A percentile compares a stretch with the other conserved stretches of the same genome.
Evolutionary conservation across 2,113 vertebrate species (phyloP).

Genomic region (Toxotes jaculatrix): DNA sequence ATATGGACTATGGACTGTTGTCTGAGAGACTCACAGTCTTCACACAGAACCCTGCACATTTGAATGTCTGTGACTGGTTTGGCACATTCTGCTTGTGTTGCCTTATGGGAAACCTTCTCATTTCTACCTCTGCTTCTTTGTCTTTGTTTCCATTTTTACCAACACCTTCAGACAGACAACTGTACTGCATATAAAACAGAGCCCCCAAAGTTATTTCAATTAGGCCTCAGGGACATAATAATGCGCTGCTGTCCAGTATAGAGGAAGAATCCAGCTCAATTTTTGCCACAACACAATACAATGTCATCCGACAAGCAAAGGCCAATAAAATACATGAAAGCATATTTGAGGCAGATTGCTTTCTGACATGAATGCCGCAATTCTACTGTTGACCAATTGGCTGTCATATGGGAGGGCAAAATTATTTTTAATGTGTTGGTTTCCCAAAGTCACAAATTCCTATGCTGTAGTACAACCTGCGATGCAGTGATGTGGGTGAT

Average conservation of each 20-base stretch:
- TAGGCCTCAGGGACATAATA: not conserved
- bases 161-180: slow-evolving; percentile 16
- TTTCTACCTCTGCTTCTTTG: slow-evolving; percentile 61
- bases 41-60: slow-evolving; percentile 4
- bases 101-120: slow-evolving; percentile 10
- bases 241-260: too few relatives aligned
- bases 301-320: not conserved
- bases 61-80: not conserved
- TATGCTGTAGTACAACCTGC: not conserved
- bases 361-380: not conserved
- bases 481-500: slow-evolving; percentile 6
- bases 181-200: not conserved
- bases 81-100: slow-evolving; percentile 32
- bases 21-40: slow-evolving; percentile 9
- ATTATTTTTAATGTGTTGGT: not conserved
- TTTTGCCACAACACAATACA: not conserved
- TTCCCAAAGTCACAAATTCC: not conserved
- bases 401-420: not conserved
- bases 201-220: not conserved
- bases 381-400: not conserved
- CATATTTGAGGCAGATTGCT: not conserved
- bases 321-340: not conserved
- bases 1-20: slow-evolving; percentile 9
- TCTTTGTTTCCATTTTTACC: slow-evolving; percentile 15
- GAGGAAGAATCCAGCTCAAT: not conserved